Evolutionary conservation across 1,140 invertebrate species (phyloP), one percentile per base, ranked within the genome.

Genomic region (Aricia agestis): DNA sequence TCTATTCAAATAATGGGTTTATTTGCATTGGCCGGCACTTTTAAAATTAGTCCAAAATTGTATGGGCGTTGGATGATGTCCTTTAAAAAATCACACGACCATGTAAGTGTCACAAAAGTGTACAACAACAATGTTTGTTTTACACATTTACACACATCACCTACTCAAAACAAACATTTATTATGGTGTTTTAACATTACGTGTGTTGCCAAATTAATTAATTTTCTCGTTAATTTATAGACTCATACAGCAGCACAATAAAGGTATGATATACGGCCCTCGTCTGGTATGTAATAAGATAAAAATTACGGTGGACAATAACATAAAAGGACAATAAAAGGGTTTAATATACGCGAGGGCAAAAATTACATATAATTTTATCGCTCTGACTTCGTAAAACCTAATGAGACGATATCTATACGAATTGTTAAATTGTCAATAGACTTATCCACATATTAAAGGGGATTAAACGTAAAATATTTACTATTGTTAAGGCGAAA

Each of bases 301-400:
- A 13, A 52, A 52, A 52, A 52, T 52, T 52, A 52, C 45, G 45
- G 45, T 52, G 45, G 11, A 52, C 45, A 52, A 52, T 52, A 52
- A 52, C 45, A 13, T 52, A 52, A 52, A 52, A 52, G 45, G 13
- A 52, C 11, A 11, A 52, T 52, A 52, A 52, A 52, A 52, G 45
- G 45, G 13, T 52, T 52, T 52, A 52, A 52, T 52, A 52, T 52
- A 13, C 45, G 45, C 45, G 45, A 13, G 45, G 45, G 45, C 45
- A 52, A 52, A 52, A 52, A 52, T 52, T 52, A 52, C 45, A 52
- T 52, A 52, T 52, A 52, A 52, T 52, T 52, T 52, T 52, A 52
- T 52, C 45, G 13, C 45, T 52, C 45, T 52, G 45, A 52, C 45
- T 52, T 4, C 45, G 45, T 52, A 13, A 52, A 52, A 52, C 11